Evolutionary conservation across 2,113 vertebrate species (phyloP).

Genomic region (Microtus ochrogaster): DNA sequence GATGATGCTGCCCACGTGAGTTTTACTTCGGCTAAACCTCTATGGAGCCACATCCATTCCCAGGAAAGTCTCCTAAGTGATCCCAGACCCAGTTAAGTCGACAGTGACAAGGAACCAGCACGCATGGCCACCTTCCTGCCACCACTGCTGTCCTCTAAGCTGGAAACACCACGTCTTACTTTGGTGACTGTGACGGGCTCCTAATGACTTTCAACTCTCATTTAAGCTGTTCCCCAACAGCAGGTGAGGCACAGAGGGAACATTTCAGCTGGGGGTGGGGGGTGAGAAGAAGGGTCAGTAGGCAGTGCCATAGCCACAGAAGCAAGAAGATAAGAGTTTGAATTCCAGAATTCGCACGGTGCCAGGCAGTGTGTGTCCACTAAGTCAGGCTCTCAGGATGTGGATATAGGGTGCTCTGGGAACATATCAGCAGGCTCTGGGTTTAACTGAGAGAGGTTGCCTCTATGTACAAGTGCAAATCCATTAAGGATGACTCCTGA

Average conservation of each 20-base stretch:
- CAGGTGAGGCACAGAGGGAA: neutral
- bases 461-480: neutral
- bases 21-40: neutral
- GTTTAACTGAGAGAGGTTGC: neutral
- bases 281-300: neutral
- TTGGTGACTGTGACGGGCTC: neutral
- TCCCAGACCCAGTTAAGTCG: neutral
- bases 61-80: neutral
- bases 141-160: no score
- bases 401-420: no score
- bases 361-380: neutral
- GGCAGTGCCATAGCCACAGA: no score
- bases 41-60: no score
- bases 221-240: neutral
- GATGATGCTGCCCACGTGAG: neutral
- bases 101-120: neutral
- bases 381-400: neutral
- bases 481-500: neutral
- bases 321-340: neutral
- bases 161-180: fast-evolving
- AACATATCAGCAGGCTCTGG: neutral
- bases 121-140: neutral
- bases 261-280: neutral
- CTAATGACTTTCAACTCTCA: neutral
- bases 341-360: neutral